Percentiles rank a stretch among this genome's conserved stretches.
These are phyloP conservation scores for Habroteleia sp. DNA, from an alignment of 2,888 invertebrate species.

Conservation along the genomic window DNA sequence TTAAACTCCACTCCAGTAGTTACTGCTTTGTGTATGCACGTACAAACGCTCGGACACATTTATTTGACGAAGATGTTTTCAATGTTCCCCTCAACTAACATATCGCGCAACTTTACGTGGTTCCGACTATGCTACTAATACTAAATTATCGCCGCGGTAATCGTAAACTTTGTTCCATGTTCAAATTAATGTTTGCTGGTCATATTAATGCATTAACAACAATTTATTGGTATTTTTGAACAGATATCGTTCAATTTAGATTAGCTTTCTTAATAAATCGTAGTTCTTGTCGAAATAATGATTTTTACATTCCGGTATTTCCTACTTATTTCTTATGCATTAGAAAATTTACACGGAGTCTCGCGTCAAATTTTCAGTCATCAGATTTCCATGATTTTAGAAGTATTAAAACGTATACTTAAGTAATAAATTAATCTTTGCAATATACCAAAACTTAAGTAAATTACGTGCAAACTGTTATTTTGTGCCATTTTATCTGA, in stretches of 20 bases:
- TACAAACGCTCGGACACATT: conserved; percentile 25
- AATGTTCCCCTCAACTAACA: conserved; percentile 16
- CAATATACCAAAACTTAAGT: no score
- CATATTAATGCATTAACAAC: conserved; percentile 37
- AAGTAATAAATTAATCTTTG: no score
- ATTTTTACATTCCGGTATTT: no score
- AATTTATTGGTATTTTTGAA: conserved; percentile 40
- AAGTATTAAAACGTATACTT: no score
- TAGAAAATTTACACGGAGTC: no score
- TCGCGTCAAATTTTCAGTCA: no score
- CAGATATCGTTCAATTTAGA: conserved; percentile 26
- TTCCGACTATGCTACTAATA: conserved; percentile 40
- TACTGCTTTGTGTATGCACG: conserved; percentile 28
- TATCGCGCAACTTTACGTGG: conserved; percentile 41
- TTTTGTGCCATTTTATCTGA: not conserved
- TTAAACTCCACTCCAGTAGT: conserved; percentile 68
- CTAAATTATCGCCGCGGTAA: conserved; percentile 56
- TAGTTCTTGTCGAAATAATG: no score
- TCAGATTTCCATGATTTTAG: no score
- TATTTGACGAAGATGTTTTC: conserved; percentile 57
- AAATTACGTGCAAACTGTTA: no score
- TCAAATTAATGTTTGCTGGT: conserved; percentile 48
- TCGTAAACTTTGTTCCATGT: conserved; percentile 57
- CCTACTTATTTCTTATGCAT: no score
- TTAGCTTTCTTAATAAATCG: conserved; percentile 15